Evolutionary conservation across 2,888 invertebrate species (phyloP).

Genomic region (Thumatha senex): DNA sequence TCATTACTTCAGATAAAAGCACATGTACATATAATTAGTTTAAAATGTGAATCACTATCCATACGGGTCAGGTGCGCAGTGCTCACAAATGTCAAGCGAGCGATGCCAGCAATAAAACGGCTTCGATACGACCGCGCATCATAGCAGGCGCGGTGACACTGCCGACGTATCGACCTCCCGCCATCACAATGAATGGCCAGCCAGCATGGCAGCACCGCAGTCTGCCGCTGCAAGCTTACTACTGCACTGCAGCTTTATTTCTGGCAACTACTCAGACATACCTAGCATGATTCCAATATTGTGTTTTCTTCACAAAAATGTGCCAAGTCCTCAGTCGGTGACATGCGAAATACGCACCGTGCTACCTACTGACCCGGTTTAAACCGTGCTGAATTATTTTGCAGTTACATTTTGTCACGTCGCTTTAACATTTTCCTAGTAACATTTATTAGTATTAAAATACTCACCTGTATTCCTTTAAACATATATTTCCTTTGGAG

Average conservation of each 20-base stretch:
- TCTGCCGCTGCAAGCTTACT: slow-evolving; percentile 72
- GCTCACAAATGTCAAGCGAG: slow-evolving; percentile 33
- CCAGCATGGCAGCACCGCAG: slow-evolving; percentile 72
- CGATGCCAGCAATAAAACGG: slow-evolving; percentile 15
- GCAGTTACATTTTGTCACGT: slow-evolving; percentile 18
- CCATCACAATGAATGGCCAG: slow-evolving; percentile 68
- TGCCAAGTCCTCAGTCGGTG: slow-evolving; percentile 43
- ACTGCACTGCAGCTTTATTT: slow-evolving; percentile 83
- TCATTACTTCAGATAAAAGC: slow-evolving; percentile 30
- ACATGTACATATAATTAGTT: slow-evolving; percentile 57
- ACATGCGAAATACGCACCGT: slow-evolving; percentile 43
- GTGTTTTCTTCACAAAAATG: slow-evolving; percentile 43
- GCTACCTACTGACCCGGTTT: slow-evolving; percentile 52
- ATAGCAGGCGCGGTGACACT: slow-evolving; percentile 69
- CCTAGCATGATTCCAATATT: slow-evolving; percentile 44
- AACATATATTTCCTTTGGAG: slow-evolving; percentile 13
- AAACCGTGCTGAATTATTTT: slow-evolving; percentile 27
- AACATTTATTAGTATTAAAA: slow-evolving; percentile 12
- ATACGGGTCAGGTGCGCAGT: slow-evolving; percentile 47
- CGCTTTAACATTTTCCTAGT: slow-evolving; percentile 14
- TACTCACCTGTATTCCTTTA: background rate
- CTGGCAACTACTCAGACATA: slow-evolving; percentile 72
- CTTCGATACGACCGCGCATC: slow-evolving; percentile 51
- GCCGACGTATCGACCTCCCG: slow-evolving; percentile 64
- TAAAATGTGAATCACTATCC: slow-evolving; percentile 59